phyloP scores from a whole-genome alignment of 2,113 vertebrate species.

The Mobula birostris region DNA sequence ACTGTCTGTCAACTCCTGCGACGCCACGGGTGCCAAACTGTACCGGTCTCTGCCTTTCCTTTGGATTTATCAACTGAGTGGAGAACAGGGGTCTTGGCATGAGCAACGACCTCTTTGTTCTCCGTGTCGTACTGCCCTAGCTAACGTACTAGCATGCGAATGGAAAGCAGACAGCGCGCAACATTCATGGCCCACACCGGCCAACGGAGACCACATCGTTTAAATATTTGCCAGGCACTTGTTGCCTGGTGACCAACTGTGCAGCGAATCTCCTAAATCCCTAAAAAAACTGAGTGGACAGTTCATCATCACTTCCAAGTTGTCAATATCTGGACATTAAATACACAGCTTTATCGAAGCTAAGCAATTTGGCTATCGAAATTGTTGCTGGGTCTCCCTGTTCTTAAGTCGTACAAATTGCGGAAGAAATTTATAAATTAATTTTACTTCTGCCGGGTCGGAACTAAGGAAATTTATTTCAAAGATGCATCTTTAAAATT shows the following conservation, averaged over 20 bases:
- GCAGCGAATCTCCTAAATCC: background rate
- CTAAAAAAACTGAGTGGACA: background rate
- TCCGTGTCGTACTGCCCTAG: too few species aligned
- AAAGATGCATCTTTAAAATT: background rate
- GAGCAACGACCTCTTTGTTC: too few species aligned
- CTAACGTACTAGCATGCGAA: too few species aligned
- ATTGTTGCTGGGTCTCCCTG: background rate
- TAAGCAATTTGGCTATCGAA: background rate
- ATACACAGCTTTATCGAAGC: background rate
- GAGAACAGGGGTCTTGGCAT: too few species aligned
- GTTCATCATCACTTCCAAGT: background rate
- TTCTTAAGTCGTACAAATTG: background rate
- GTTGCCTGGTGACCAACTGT: background rate
- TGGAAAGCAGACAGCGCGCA: too few species aligned
- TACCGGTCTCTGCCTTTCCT: too few species aligned
- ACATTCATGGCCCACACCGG: too few species aligned
- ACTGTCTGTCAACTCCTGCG: too few species aligned
- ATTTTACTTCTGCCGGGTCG: background rate
- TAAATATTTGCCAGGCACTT: background rate
- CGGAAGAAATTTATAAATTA: background rate
- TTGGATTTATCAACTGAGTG: too few species aligned
- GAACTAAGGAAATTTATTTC: background rate
- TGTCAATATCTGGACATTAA: background rate
- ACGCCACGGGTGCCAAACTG: too few species aligned
- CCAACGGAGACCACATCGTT: background rate